Conservation (phyloP, 2,888 invertebrate genomes). For the Octodonta nipae region DNA sequence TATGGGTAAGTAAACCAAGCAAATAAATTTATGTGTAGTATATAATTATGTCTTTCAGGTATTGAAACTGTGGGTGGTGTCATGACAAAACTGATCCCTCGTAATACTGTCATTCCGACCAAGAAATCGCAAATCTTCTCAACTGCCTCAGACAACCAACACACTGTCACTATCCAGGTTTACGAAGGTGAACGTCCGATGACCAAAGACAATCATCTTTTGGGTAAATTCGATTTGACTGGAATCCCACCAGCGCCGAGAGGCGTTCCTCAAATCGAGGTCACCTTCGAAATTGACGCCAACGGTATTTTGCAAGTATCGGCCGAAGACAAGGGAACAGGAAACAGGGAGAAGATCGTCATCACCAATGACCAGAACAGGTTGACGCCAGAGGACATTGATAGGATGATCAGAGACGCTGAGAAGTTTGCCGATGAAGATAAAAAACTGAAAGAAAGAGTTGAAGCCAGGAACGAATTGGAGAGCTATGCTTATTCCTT, state of each 20-base stretch:
- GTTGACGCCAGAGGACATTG: conserved; percentile 95
- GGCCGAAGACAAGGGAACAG: conserved; percentile 96
- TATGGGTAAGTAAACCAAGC: no score
- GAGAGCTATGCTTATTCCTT: conserved; percentile 95
- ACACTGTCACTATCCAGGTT: conserved; percentile 96
- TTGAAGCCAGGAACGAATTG: conserved; percentile 91
- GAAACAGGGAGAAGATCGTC: conserved; percentile 95
- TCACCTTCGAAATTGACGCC: conserved; percentile 88
- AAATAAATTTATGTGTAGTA: no score
- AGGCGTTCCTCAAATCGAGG: conserved; percentile 92
- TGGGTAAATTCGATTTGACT: conserved; percentile 96
- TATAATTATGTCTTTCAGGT: no score
- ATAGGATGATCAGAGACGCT: conserved; percentile 97
- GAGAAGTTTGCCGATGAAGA: conserved; percentile 99
- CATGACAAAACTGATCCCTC: conserved; percentile 95
- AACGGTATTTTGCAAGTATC: conserved; percentile 91
- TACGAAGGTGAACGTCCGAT: conserved; percentile 98
- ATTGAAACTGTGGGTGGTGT: conserved; percentile 99
- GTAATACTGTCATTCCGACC: conserved; percentile 98
- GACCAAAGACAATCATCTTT: conserved; percentile 98
- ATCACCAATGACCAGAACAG: conserved; percentile 91
- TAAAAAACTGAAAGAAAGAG: conserved; percentile 88
- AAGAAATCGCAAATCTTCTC: conserved; percentile 99
- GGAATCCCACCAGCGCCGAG: conserved; percentile 94
- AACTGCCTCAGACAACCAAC: conserved; percentile 97